Percentiles rank a stretch among this genome's conserved stretches.
phyloP scores from a whole-genome alignment of 2,888 invertebrate species.

The Drosophila subquinaria region DNA sequence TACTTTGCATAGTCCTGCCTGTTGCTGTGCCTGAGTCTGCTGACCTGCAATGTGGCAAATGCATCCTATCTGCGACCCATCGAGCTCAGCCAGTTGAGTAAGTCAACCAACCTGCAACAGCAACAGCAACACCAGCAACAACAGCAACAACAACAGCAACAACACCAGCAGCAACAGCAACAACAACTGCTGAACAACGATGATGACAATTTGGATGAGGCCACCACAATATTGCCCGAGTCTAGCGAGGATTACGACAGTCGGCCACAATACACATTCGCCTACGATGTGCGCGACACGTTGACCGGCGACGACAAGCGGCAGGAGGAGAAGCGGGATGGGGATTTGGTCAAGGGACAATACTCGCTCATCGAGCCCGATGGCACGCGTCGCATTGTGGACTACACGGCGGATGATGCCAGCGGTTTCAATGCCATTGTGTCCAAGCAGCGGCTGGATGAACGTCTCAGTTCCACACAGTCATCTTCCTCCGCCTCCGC shows the following conservation, averaged over 20 bases:
- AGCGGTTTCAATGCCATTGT: conserved; percentile 87
- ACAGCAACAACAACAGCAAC: conserved; percentile 40
- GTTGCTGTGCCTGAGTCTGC: conserved; percentile 74
- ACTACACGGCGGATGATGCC: conserved; percentile 86
- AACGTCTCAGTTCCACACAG: conserved; percentile 36
- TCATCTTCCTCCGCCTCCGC: conserved; percentile 34
- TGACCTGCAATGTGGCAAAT: conserved; percentile 70
- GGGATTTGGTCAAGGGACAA: conserved; percentile 86
- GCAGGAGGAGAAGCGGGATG: conserved; percentile 87
- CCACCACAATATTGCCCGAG: conserved; percentile 64
- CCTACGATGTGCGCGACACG: conserved; percentile 86
- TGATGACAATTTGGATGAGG: conserved; percentile 64
- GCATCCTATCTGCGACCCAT: conserved; percentile 78
- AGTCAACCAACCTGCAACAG: conserved; percentile 51
- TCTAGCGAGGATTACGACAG: conserved; percentile 86
- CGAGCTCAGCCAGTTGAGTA: conserved; percentile 73
- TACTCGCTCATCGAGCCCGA: conserved; percentile 87
- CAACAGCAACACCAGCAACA: conserved; percentile 49
- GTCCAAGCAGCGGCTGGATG: conserved; percentile 84
- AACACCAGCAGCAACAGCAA: conserved; percentile 43
- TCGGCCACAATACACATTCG: conserved; percentile 86
- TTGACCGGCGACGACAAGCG: conserved; percentile 86
- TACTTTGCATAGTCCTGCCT: conserved; percentile 61
- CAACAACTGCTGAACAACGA: conserved; percentile 56
- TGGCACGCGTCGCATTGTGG: conserved; percentile 86